Percentiles rank a stretch among this genome's conserved stretches.
Conservation (phyloP, 2,888 invertebrate species). For the Eilema griseolum region DNA sequence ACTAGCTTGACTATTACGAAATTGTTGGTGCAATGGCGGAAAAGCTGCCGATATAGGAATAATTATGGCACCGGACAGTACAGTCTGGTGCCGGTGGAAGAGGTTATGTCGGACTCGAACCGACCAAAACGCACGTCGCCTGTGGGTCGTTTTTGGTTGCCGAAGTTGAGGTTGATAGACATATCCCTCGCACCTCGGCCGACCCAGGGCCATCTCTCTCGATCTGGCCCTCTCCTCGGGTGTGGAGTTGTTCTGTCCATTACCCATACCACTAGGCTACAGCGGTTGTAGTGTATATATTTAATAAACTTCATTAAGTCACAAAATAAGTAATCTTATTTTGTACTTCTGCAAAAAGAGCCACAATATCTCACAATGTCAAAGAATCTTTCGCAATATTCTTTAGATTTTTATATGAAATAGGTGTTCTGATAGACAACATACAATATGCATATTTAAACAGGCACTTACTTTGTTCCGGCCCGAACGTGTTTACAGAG, state of each 20-base stretch:
- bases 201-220: no score
- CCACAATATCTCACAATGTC: background rate
- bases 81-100: no score
- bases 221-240: no score
- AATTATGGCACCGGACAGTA: no score
- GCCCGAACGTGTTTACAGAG: slow-evolving; percentile 65
- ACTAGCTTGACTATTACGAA: slow-evolving; percentile 30
- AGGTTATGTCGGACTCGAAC: no score
- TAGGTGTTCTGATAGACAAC: slow-evolving; percentile 50
- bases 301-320: background rate
- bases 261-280: no score
- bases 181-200: no score
- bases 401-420: slow-evolving; percentile 39
- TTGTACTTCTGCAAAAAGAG: background rate
- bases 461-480: slow-evolving; percentile 56
- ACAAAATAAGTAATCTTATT: background rate
- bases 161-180: no score
- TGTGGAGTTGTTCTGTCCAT: no score
- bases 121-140: no score
- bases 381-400: slow-evolving; percentile 19
- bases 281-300: no score
- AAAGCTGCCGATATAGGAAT: slow-evolving; percentile 31
- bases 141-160: no score
- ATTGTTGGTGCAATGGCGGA: slow-evolving; percentile 26
- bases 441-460: slow-evolving; percentile 60